phyloP scores from a whole-genome alignment of 1,140 invertebrate genomes.

The Drosophila ogumai region DNA sequence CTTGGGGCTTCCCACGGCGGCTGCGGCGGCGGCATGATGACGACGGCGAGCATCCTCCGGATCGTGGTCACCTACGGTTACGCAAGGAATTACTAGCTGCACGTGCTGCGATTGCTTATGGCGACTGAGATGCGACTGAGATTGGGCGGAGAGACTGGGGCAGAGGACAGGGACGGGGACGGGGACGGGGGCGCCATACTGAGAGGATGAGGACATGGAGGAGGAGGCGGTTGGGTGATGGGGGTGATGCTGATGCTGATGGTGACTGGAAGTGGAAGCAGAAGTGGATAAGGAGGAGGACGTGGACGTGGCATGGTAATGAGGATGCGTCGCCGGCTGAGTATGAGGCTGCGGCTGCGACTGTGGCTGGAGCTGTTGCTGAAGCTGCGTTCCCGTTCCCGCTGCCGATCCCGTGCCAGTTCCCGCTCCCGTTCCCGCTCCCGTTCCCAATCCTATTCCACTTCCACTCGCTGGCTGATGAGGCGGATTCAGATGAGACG shows the following conservation, averaged over 20 bases:
- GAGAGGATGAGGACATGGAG: conserved; percentile 41
- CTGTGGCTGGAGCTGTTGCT: conserved; percentile 63
- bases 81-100: conserved; percentile 92
- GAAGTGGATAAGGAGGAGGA: conserved; percentile 72
- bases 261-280: conserved; percentile 83
- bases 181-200: conserved; percentile 44
- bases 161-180: conserved; percentile 29
- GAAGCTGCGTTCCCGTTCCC: conserved; percentile 48
- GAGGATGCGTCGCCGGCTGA: conserved; percentile 76
- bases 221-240: conserved; percentile 19
- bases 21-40: conserved; percentile 77
- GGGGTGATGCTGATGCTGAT: conserved; percentile 84
- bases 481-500: conserved; percentile 37
- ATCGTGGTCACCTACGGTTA: conserved; percentile 93
- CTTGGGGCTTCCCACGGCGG: conserved; percentile 84
- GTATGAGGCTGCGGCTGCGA: conserved; percentile 28
- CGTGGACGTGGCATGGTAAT: conserved; percentile 65
- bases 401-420: conserved; percentile 69
- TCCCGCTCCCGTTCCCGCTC: conserved; percentile 61
- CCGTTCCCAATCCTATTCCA: conserved; percentile 79
- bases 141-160: conserved; percentile 36
- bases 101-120: conserved; percentile 84
- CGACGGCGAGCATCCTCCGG: conserved; percentile 88
- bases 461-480: conserved; percentile 77
- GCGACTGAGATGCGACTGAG: conserved; percentile 71